Percentiles rank a stretch among this genome's conserved stretches.
Evolutionary conservation across 1,140 invertebrate genomes (phyloP).

Genomic region (Atta cephalotes): DNA sequence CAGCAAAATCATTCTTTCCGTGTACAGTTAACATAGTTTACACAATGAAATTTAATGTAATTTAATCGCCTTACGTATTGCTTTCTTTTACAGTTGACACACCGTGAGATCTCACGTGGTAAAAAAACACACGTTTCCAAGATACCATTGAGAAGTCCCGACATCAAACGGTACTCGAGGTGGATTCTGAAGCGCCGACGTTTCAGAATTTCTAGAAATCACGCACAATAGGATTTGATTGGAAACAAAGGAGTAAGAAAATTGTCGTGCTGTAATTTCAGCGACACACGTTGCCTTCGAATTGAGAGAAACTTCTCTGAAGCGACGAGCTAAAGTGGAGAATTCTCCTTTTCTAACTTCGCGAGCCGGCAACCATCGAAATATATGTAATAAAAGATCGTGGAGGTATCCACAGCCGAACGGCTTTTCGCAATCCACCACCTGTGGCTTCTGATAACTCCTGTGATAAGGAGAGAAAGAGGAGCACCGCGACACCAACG

Average conservation of each 20-base stretch:
- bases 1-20: too few relatives aligned
- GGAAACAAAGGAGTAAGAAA: conserved; percentile 11
- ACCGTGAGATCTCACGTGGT: conserved; percentile 43
- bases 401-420: neutral
- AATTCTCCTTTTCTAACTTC: neutral
- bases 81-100: conserved; percentile 69
- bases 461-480: conserved; percentile 28
- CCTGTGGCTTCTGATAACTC: conserved; percentile 52
- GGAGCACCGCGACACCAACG: conserved; percentile 4
- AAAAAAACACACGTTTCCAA: conserved; percentile 45
- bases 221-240: conserved; percentile 50
- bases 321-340: conserved; percentile 16
- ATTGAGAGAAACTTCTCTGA: conserved; percentile 23
- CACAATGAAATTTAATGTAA: neutral
- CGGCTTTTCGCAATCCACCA: conserved; percentile 39
- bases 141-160: conserved; percentile 34
- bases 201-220: conserved; percentile 58
- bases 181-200: conserved; percentile 61
- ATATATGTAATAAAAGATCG: conserved; percentile 48
- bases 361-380: neutral
- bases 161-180: conserved; percentile 53
- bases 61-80: conserved; percentile 15
- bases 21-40: neutral
- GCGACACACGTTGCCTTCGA: neutral
- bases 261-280: conserved; percentile 13